Percentiles rank a stretch among this genome's conserved stretches.
These are phyloP conservation scores for Ophiothrix spiculata DNA, from an alignment of 35 echinoderm and acorn worm genomes.

Conservation along the genomic window DNA sequence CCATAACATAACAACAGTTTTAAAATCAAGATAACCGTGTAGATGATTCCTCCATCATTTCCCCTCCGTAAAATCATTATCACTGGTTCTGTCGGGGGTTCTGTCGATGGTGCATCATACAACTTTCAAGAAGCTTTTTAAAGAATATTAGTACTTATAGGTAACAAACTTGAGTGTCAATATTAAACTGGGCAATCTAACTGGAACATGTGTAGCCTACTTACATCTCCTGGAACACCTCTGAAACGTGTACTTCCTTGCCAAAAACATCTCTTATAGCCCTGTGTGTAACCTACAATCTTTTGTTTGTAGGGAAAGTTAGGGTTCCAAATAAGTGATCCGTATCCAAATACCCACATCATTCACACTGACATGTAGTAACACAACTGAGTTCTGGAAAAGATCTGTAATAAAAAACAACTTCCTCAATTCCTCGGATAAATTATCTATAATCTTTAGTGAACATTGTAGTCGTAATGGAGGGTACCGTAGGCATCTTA, in stretches of 20 bases:
- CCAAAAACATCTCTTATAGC: slow-evolving; percentile 89
- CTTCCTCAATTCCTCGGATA: too few relatives aligned
- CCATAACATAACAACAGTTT: too few relatives aligned
- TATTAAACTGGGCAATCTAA: neutral
- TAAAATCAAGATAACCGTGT: too few relatives aligned
- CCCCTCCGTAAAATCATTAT: neutral
- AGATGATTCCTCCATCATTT: too few relatives aligned
- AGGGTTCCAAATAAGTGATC: slow-evolving; percentile 92
- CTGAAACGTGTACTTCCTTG: slow-evolving; percentile 86
- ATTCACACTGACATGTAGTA: too few relatives aligned
- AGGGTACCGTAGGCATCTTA: too few relatives aligned
- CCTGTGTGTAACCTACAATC: slow-evolving; percentile 68
- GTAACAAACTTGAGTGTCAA: neutral
- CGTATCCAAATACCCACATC: slow-evolving; percentile 99
- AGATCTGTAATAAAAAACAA: too few relatives aligned
- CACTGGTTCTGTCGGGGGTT: neutral
- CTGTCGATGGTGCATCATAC: neutral
- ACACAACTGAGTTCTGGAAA: too few relatives aligned
- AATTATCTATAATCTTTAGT: too few relatives aligned
- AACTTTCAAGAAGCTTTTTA: neutral
- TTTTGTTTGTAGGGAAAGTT: slow-evolving; percentile 70
- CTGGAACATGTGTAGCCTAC: neutral
- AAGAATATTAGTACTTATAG: neutral
- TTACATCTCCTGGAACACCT: slow-evolving; percentile 74
- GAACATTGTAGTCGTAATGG: too few relatives aligned